Conservation (phyloP, 2,797 vertebrate species). For the Oryzias dopingdopingensis region DNA sequence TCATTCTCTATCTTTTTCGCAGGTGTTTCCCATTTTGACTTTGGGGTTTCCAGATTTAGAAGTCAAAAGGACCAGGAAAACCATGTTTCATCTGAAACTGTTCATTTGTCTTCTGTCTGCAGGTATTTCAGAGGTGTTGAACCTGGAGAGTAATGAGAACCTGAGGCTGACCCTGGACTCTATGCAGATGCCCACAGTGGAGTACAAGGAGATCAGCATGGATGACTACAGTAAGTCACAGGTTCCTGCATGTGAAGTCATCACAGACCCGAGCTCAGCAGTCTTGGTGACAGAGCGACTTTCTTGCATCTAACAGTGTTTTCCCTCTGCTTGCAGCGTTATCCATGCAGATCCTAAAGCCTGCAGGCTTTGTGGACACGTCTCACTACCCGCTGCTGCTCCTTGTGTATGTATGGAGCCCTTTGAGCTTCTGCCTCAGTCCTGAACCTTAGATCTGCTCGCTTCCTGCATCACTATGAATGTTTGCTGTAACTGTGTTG, state of each 20-base stretch:
- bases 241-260: background rate
- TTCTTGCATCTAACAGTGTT: no score
- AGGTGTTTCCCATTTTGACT: no score
- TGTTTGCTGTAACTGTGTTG: background rate
- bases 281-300: no score
- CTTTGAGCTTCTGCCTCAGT: background rate
- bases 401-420: constrained; percentile 84
- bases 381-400: constrained; percentile 90
- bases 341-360: constrained; percentile 92
- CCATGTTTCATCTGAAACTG: background rate
- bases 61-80: no score
- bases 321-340: constrained; percentile 74
- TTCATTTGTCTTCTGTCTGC: background rate
- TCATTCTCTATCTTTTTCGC: no score
- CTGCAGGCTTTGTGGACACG: constrained; percentile 85
- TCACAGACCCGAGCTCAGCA: no score
- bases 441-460: background rate
- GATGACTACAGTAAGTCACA: constrained; percentile 89
- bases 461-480: background rate
- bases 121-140: constrained; percentile 80
- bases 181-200: constrained; percentile 90
- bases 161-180: constrained; percentile 79
- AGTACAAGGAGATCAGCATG: constrained; percentile 83
- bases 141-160: constrained; percentile 87
- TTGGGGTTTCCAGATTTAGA: no score